Percentiles rank a stretch among this genome's conserved stretches.
phyloP scores from a whole-genome alignment of 2,888 invertebrate species.

The Ferdinandea cuprea region DNA sequence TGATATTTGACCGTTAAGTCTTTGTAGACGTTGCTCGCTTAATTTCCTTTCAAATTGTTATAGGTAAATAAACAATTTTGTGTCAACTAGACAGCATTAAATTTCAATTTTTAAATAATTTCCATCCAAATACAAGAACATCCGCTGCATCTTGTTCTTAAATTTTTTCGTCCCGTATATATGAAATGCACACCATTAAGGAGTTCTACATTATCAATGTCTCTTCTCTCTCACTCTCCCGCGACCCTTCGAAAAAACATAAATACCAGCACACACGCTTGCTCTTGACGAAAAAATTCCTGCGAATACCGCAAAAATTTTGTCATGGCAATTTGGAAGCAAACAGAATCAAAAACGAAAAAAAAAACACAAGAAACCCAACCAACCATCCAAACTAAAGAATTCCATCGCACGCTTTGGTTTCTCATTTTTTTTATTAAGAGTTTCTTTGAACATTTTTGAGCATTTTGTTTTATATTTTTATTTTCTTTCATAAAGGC shows the following conservation, averaged over 20 bases:
- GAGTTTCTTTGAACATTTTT: slow-evolving; percentile 7
- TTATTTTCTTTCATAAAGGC: background rate
- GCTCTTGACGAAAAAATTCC: slow-evolving; percentile 41
- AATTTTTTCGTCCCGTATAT: slow-evolving; percentile 6
- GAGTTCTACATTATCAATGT: slow-evolving; percentile 7
- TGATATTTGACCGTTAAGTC: too few species aligned
- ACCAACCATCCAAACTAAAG: slow-evolving; percentile 12
- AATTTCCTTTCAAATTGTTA: too few species aligned
- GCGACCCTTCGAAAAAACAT: slow-evolving; percentile 1
- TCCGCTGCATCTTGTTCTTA: slow-evolving; percentile 10
- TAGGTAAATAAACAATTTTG: too few species aligned
- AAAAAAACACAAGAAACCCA: slow-evolving; percentile 8
- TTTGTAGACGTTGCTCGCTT: too few species aligned
- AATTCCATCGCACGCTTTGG: slow-evolving; percentile 59
- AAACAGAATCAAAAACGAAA: slow-evolving; percentile 37
- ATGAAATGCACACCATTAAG: slow-evolving; percentile 52
- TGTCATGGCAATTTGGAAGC: slow-evolving; percentile 62
- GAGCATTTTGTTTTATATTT: too few species aligned
- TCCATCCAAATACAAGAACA: slow-evolving; percentile 5
- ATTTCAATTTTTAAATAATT: slow-evolving; percentile 12
- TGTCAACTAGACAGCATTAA: too few species aligned
- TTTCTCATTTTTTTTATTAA: slow-evolving; percentile 11
- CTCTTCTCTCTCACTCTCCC: too few species aligned
- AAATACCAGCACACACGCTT: background rate
- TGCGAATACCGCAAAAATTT: slow-evolving; percentile 65